Evolutionary conservation across 2,888 invertebrate species (phyloP).

Genomic region (Dichetophora obliterata): DNA sequence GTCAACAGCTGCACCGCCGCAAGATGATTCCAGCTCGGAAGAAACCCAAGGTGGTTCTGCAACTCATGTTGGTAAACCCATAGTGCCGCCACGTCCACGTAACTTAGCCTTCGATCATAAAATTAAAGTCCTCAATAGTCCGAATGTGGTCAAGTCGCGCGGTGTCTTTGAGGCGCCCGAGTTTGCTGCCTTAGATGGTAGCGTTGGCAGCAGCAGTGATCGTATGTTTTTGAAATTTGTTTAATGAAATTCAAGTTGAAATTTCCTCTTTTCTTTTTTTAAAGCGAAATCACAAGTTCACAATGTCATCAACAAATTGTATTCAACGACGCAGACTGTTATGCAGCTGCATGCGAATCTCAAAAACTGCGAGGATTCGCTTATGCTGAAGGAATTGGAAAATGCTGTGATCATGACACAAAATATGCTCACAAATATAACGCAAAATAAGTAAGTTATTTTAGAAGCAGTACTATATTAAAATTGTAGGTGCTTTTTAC

Average conservation of each 20-base stretch:
- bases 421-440: slow-evolving; percentile 69
- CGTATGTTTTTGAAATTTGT: slow-evolving; percentile 55
- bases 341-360: slow-evolving; percentile 69
- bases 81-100: slow-evolving; percentile 76
- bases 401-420: slow-evolving; percentile 71
- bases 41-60: slow-evolving; percentile 70
- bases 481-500: too few relatives aligned
- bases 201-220: slow-evolving; percentile 52
- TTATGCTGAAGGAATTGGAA: slow-evolving; percentile 69
- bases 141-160: slow-evolving; percentile 58
- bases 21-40: slow-evolving; percentile 87
- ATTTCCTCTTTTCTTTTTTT: slow-evolving; percentile 44
- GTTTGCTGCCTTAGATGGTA: slow-evolving; percentile 55
- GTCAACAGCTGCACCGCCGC: slow-evolving; percentile 60
- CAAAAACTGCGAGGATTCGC: slow-evolving; percentile 65
- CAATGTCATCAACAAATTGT: slow-evolving; percentile 73
- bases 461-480: too few relatives aligned
- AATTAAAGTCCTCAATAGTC: slow-evolving; percentile 59
- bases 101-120: slow-evolving; percentile 77
- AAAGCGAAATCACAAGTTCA: slow-evolving; percentile 76
- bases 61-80: slow-evolving; percentile 70
- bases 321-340: slow-evolving; percentile 69
- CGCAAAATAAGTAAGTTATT: slow-evolving; percentile 63
- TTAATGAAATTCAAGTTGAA: not conserved
- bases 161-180: slow-evolving; percentile 60